These are phyloP conservation scores for Agrotis exclamationis DNA, from an alignment of 2,888 invertebrate genomes.

Conservation along the genomic window DNA sequence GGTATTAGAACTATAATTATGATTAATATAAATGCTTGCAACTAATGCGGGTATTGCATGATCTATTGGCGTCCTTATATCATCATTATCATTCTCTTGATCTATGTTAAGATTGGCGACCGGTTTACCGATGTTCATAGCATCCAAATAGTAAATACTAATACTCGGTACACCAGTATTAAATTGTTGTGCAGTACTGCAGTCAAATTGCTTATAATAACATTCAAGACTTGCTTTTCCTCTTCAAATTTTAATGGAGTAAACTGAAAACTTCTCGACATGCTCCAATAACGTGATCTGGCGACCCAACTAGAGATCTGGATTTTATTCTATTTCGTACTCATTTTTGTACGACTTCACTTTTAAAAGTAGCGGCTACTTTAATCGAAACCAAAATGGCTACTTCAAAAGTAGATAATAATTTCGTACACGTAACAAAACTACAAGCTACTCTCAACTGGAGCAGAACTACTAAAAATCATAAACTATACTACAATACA, in stretches of 20 bases:
- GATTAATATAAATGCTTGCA: background rate
- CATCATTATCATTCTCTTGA: background rate
- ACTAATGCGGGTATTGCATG: background rate
- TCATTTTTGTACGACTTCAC: background rate
- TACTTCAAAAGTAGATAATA: conserved; percentile 16
- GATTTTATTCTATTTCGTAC: background rate
- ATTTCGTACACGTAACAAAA: conserved; percentile 35
- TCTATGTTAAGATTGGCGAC: background rate
- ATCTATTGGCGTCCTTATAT: background rate
- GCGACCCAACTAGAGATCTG: background rate
- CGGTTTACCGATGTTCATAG: background rate
- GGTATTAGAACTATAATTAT: background rate
- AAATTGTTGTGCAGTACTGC: background rate
- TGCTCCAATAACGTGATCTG: conserved; percentile 16
- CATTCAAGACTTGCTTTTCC: background rate
- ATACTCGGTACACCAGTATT: background rate
- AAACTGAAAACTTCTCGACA: conserved; percentile 1
- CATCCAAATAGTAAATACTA: background rate
- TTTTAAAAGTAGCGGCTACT: background rate
- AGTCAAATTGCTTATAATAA: background rate
- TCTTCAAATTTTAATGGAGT: background rate
- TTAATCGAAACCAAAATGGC: conserved; percentile 1
- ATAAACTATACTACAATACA: conserved; percentile 32
- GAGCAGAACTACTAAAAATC: conserved; percentile 26
- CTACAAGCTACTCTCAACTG: background rate